Percentiles rank a stretch among this genome's conserved stretches.
These are phyloP conservation scores for Paralichthys olivaceus DNA, from an alignment of 2,113 vertebrate genomes.

Conservation along the genomic window DNA sequence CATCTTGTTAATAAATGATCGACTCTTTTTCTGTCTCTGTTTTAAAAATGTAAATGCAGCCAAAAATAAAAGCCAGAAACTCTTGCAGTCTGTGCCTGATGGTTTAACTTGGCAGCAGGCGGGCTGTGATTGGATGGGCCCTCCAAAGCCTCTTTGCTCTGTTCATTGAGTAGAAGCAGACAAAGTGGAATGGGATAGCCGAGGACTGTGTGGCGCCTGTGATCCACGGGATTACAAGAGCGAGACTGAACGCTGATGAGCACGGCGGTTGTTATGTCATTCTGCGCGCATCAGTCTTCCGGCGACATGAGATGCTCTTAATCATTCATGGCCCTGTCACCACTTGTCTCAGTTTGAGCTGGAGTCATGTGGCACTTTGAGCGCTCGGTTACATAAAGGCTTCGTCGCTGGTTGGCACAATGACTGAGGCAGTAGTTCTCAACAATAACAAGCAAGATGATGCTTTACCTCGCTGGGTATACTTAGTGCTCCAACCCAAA, in stretches of 20 bases:
- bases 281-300: slow-evolving; percentile 27
- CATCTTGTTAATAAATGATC: slow-evolving; percentile 53
- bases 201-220: slow-evolving; percentile 35
- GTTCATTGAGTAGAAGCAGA: slow-evolving; percentile 16
- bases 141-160: slow-evolving; percentile 11
- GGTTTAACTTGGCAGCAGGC: slow-evolving; percentile 17
- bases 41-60: slow-evolving; percentile 39
- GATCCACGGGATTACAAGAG: slow-evolving; percentile 59
- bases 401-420: slow-evolving; percentile 40
- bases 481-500: background rate
- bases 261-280: slow-evolving; percentile 64
- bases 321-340: slow-evolving; percentile 74
- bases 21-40: background rate
- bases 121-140: slow-evolving; percentile 32
- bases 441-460: slow-evolving; percentile 3
- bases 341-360: slow-evolving; percentile 61
- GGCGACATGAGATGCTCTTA: slow-evolving; percentile 60
- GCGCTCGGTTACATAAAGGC: slow-evolving; percentile 68
- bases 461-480: background rate
- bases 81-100: background rate
- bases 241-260: slow-evolving; percentile 39
- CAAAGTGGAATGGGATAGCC: slow-evolving; percentile 29
- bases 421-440: slow-evolving; percentile 14
- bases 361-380: slow-evolving; percentile 56
- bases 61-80: slow-evolving; percentile 42